Conservation (phyloP, 2,113 vertebrate species). For the Microcebus griseorufus region DNA sequence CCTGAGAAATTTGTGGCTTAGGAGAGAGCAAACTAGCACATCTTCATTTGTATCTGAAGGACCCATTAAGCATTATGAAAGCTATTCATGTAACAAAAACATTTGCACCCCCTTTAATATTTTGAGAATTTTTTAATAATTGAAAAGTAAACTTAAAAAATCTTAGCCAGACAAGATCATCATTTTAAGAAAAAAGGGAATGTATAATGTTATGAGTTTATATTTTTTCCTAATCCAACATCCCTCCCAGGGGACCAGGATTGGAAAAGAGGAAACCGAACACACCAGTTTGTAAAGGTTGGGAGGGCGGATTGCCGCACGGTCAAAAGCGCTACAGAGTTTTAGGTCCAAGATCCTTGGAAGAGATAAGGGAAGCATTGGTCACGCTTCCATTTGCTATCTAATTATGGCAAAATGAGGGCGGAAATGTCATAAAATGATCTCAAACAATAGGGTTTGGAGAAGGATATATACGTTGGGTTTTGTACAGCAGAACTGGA, state of each 20-base stretch:
- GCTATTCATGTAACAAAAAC: too few relatives aligned
- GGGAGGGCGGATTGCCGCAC: background rate
- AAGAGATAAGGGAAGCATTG: background rate
- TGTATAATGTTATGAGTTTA: background rate
- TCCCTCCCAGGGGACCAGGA: rapidly evolving
- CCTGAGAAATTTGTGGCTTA: rapidly evolving
- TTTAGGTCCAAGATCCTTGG: background rate
- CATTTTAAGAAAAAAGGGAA: background rate
- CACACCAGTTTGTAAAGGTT: rapidly evolving
- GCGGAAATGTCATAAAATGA: background rate
- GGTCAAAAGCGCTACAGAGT: too few relatives aligned
- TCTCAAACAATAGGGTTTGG: rapidly evolving
- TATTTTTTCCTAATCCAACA: background rate
- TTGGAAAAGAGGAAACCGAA: background rate
- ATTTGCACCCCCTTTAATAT: too few relatives aligned
- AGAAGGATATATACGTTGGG: too few relatives aligned
- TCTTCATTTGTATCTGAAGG: background rate
- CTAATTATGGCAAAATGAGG: background rate
- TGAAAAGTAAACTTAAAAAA: background rate
- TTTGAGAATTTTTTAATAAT: background rate
- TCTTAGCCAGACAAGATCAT: background rate
- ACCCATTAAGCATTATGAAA: background rate
- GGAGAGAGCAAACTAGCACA: too few relatives aligned
- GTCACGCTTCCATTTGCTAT: background rate
- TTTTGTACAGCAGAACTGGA: background rate